Evolutionary conservation across 2,888 invertebrate species (phyloP).

Genomic region (Lasioglossum lativentre): DNA sequence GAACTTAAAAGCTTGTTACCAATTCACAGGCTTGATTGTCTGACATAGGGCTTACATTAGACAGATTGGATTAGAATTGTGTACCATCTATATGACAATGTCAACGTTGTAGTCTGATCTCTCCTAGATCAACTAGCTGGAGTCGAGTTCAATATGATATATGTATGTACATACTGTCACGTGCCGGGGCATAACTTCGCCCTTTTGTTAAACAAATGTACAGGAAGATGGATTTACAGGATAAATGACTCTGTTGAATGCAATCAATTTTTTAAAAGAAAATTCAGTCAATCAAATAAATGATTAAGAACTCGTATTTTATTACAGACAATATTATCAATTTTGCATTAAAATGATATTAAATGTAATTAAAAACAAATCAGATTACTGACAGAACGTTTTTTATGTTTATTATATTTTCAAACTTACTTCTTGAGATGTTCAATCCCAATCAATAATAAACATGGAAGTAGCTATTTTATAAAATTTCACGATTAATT

Average conservation of each 20-base stretch:
- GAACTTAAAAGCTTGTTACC: constrained; percentile 66
- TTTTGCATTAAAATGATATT: no score
- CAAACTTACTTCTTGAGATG: no score
- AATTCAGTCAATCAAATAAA: no score
- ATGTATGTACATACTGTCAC: background rate
- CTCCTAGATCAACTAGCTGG: constrained; percentile 38
- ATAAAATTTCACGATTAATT: background rate
- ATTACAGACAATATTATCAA: no score
- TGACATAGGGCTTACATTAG: constrained; percentile 53
- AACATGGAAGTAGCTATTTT: background rate
- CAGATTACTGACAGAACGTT: no score
- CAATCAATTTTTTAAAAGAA: no score
- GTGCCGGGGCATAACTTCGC: background rate
- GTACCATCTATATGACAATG: constrained; percentile 52
- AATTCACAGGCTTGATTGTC: constrained; percentile 66
- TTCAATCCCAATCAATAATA: no score
- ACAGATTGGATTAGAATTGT: constrained; percentile 69
- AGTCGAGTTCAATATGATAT: background rate
- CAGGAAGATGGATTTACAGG: no score
- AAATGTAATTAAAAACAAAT: no score
- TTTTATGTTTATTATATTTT: no score
- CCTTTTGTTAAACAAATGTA: background rate
- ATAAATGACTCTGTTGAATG: background rate
- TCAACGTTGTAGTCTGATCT: constrained; percentile 59
- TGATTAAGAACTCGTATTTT: no score